These are phyloP conservation scores for Meloidogyne floridensis DNA, from an alignment of 1,140 invertebrate species.

Conservation along the genomic window DNA sequence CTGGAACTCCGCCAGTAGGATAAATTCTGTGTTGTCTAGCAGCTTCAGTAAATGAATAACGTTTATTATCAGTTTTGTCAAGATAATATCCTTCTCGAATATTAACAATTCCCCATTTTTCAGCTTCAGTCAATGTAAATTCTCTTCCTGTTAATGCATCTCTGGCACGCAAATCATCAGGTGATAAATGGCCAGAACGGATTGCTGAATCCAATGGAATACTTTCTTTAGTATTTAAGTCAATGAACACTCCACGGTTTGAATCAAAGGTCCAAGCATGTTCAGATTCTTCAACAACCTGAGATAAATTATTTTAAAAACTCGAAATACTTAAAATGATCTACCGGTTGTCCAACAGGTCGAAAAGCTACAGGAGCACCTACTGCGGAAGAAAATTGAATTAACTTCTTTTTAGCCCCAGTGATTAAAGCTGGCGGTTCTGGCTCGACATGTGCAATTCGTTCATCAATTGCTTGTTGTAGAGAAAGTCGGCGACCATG, in stretches of 20 bases:
- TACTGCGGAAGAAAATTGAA: conserved; percentile 59
- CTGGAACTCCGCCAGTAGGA: conserved; percentile 63
- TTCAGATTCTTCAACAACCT: conserved; percentile 58
- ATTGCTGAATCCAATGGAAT: conserved; percentile 77
- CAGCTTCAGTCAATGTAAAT: conserved; percentile 74
- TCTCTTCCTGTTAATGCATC: conserved; percentile 75
- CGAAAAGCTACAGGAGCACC: conserved; percentile 68
- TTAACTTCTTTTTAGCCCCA: conserved; percentile 57
- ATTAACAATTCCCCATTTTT: conserved; percentile 75
- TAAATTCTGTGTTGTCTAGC: conserved; percentile 63
- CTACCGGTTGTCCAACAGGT: conserved; percentile 58
- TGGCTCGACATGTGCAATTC: conserved; percentile 71
- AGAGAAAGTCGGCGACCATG: conserved; percentile 77
- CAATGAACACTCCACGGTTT: conserved; percentile 52
- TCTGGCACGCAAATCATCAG: conserved; percentile 72
- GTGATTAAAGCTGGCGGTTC: conserved; percentile 54
- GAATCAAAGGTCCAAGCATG: conserved; percentile 61
- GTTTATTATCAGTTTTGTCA: conserved; percentile 74
- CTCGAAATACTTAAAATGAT: neutral
- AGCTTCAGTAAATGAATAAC: conserved; percentile 75
- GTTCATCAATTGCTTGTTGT: conserved; percentile 77
- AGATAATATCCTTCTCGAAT: conserved; percentile 73
- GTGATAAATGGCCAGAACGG: conserved; percentile 52
- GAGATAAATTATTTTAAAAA: neutral
- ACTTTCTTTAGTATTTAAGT: conserved; percentile 72